These are phyloP conservation scores for Pipra filicauda DNA, from an alignment of 2,113 vertebrate genomes.

Conservation along the genomic window DNA sequence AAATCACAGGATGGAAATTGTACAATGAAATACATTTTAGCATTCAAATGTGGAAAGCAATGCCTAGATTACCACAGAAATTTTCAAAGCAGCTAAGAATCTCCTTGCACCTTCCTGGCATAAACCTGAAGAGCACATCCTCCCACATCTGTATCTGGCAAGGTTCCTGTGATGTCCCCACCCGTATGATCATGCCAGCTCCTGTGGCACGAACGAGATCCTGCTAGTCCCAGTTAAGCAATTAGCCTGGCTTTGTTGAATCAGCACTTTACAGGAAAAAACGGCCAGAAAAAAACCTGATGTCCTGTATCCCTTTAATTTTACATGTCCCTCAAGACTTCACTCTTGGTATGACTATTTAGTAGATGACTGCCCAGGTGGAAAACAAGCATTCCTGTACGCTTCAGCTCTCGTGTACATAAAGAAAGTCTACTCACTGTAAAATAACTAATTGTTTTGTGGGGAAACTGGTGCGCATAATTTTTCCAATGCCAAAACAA, in stretches of 20 bases:
- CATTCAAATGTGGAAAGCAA: background rate
- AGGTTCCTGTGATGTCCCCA: background rate
- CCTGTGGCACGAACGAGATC: background rate
- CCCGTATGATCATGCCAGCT: rapidly evolving
- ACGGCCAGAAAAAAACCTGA: background rate
- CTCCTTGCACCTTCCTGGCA: background rate
- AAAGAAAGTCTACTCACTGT: background rate
- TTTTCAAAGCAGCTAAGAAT: background rate
- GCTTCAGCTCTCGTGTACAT: background rate
- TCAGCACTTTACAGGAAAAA: background rate
- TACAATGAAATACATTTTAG: background rate
- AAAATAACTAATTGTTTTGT: background rate
- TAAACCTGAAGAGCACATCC: background rate
- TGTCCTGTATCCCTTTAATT: background rate
- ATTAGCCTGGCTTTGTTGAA: background rate
- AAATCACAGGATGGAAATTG: background rate
- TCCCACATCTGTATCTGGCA: background rate
- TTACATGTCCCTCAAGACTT: background rate
- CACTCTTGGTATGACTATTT: background rate
- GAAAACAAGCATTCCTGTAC: background rate
- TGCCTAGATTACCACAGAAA: background rate
- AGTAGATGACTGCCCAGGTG: background rate
- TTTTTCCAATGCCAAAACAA: background rate
- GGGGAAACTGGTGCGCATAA: background rate
- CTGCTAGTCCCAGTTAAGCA: background rate